These are phyloP conservation scores for Cheilosia variabilis DNA, from an alignment of 2,888 invertebrate species.

Conservation along the genomic window DNA sequence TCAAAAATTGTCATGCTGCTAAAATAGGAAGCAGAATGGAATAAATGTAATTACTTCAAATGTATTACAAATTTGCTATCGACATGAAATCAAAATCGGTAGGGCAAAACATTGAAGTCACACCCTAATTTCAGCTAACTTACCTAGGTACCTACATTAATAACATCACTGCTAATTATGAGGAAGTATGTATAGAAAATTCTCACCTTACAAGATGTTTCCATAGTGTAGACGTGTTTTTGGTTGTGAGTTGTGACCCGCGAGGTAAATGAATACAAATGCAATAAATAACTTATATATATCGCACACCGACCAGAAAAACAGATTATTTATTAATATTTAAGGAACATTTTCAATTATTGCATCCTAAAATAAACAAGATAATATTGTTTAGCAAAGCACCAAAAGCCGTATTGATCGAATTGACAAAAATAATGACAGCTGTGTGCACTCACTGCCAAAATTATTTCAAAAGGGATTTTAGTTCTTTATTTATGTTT, in stretches of 20 bases:
- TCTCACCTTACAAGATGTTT: slow-evolving; percentile 63
- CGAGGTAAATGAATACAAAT: slow-evolving; percentile 17
- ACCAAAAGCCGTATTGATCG: slow-evolving; percentile 31
- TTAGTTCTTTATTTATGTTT: too few relatives aligned
- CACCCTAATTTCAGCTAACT: neutral
- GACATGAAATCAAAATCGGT: too few relatives aligned
- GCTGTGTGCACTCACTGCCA: neutral
- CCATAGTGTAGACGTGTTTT: slow-evolving; percentile 44
- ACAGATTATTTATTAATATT: neutral
- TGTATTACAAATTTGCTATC: too few relatives aligned
- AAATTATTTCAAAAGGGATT: neutral
- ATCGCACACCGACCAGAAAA: neutral
- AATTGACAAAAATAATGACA: slow-evolving; percentile 41
- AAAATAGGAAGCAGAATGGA: too few relatives aligned
- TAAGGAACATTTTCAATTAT: slow-evolving; percentile 17
- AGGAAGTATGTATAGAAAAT: slow-evolving; percentile 3
- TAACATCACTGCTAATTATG: slow-evolving; percentile 16
- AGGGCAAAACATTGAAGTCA: neutral
- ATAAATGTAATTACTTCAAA: too few relatives aligned
- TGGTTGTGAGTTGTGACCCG: slow-evolving; percentile 18
- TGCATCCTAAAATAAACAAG: neutral
- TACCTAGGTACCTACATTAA: neutral
- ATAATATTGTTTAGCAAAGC: neutral
- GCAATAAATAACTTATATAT: neutral
- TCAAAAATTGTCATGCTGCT: too few relatives aligned